These are phyloP conservation scores for Phymastichus coffea DNA, from an alignment of 1,140 invertebrate genomes.

Conservation along the genomic window DNA sequence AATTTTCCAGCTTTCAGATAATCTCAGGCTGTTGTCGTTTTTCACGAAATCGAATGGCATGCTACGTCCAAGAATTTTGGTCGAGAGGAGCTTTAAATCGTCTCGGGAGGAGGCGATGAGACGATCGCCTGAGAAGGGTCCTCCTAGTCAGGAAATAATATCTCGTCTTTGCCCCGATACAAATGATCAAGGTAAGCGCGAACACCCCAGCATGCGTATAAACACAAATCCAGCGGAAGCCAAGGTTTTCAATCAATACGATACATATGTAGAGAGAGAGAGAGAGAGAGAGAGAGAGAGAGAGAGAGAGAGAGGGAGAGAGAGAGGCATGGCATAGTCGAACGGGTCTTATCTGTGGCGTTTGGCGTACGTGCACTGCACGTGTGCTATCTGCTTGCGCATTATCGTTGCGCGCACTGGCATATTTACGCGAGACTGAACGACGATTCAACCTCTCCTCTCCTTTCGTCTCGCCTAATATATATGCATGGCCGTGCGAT, in stretches of 20 bases:
- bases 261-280: too few species aligned
- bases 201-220: neutral
- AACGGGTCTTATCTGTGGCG: conserved; percentile 9
- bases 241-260: conserved; percentile 30
- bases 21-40: too few species aligned
- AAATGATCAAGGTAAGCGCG: conserved; percentile 1
- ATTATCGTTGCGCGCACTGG: conserved; percentile 29
- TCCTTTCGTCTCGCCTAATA: conserved; percentile 1
- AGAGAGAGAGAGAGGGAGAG: too few species aligned
- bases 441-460: conserved; percentile 23
- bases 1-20: too few species aligned
- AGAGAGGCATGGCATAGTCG: conserved; percentile 11
- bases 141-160: too few species aligned
- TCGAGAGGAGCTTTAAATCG: too few species aligned
- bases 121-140: too few species aligned
- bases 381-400: conserved; percentile 19
- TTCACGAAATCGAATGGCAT: too few species aligned
- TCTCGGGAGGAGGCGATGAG: too few species aligned
- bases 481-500: too few species aligned
- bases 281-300: too few species aligned
- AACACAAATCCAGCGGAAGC: conserved; percentile 10
- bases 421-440: conserved; percentile 42
- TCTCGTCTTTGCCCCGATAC: neutral
- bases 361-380: conserved; percentile 24
- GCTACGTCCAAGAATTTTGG: too few species aligned